Evolutionary conservation across 1,140 invertebrate genomes (phyloP).

Genomic region (Propsilocerus akamusi): DNA sequence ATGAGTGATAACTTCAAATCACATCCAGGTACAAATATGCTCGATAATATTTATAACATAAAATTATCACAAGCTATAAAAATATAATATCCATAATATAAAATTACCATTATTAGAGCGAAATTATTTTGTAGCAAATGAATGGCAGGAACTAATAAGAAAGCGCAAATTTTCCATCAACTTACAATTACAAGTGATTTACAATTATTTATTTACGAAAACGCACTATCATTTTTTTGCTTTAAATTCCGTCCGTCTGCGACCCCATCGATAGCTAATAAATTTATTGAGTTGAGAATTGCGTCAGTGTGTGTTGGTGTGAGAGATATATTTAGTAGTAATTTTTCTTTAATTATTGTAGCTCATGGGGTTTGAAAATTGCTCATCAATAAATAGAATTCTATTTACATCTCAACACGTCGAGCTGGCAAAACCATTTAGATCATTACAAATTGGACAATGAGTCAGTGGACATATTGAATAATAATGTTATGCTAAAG

Average conservation of each 20-base stretch:
- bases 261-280: no score
- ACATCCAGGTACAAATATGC: constrained; percentile 21
- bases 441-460: neutral
- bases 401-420: neutral
- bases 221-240: no score
- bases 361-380: neutral
- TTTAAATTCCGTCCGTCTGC: no score
- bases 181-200: constrained; percentile 28
- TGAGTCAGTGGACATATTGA: neutral
- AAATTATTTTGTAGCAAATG: constrained; percentile 71
- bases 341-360: no score
- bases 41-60: no score
- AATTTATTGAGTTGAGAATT: no score
- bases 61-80: no score
- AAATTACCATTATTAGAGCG: constrained; percentile 50
- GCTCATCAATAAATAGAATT: neutral
- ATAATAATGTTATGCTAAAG: constrained; percentile 8
- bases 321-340: no score
- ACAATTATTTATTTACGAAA: no score
- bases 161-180: constrained; percentile 39
- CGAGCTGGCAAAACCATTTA: neutral
- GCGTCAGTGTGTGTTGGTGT: no score
- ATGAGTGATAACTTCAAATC: constrained; percentile 14
- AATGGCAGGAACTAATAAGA: constrained; percentile 70
- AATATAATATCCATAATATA: constrained; percentile 8